phyloP scores from a whole-genome alignment of 2,888 invertebrate genomes.

The Caenorhabditis sp. region DNA sequence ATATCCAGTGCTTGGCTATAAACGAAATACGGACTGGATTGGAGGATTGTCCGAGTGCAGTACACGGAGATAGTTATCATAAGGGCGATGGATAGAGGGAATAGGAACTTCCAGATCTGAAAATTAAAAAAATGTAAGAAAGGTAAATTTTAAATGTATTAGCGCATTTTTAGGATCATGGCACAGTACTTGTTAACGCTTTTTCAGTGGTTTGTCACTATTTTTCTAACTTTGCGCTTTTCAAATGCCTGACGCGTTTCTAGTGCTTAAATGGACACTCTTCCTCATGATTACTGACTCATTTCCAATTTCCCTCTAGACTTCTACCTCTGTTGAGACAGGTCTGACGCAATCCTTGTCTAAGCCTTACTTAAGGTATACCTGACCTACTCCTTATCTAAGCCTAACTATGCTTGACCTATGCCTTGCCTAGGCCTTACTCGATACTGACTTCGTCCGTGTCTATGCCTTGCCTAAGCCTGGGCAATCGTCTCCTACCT shows the following conservation, averaged over 20 bases:
- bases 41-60: constrained; percentile 26
- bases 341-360: too few relatives aligned
- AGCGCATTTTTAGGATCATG: not conserved
- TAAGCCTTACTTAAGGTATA: too few relatives aligned
- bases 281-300: not conserved
- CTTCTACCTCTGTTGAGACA: too few relatives aligned
- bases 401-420: too few relatives aligned
- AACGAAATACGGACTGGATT: constrained; percentile 22
- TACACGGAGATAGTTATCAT: constrained; percentile 8
- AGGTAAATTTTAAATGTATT: not conserved
- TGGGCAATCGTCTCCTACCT: too few relatives aligned
- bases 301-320: too few relatives aligned
- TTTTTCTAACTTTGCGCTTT: too few relatives aligned
- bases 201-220: not conserved
- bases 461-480: too few relatives aligned
- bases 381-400: too few relatives aligned
- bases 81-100: constrained; percentile 14
- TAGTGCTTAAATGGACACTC: not conserved
- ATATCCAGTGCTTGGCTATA: constrained; percentile 40
- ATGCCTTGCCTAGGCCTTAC: too few relatives aligned
- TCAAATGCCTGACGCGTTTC: not conserved
- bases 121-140: not conserved
- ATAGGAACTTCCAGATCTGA: constrained; percentile 32
- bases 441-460: too few relatives aligned
- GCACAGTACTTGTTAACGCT: not conserved